These are phyloP conservation scores for Panonychus citri DNA, from an alignment of 1,140 invertebrate genomes.

Conservation along the genomic window DNA sequence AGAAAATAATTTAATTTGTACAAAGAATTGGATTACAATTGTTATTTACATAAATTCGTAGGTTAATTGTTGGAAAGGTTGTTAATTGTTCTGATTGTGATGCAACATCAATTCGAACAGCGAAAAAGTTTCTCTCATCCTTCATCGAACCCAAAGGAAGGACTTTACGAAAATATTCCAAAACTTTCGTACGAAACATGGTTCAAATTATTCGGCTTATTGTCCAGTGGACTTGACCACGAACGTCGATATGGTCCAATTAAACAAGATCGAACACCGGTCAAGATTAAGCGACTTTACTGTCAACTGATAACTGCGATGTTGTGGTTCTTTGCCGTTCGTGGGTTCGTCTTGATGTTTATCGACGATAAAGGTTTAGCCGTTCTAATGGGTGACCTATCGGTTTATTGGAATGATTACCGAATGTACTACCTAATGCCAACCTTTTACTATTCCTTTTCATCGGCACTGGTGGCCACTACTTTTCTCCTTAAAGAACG, in stretches of 20 bases:
- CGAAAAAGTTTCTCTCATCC: slow-evolving; percentile 2
- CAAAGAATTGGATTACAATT: neutral
- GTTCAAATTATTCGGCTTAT: slow-evolving; percentile 10
- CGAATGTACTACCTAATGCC: slow-evolving; percentile 14
- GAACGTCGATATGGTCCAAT: slow-evolving; percentile 7
- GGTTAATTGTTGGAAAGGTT: neutral
- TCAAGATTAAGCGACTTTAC: slow-evolving; percentile 9
- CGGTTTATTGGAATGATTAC: slow-evolving; percentile 12
- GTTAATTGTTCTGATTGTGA: neutral
- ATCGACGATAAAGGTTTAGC: slow-evolving; percentile 7
- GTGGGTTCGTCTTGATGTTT: slow-evolving; percentile 10
- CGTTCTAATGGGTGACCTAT: slow-evolving; percentile 7
- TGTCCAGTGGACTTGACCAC: slow-evolving; percentile 9
- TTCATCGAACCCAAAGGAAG: slow-evolving; percentile 1
- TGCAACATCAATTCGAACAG: slow-evolving; percentile 4
- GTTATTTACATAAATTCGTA: neutral
- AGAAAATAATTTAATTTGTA: neutral
- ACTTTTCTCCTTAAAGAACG: slow-evolving; percentile 11
- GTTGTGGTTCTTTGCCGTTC: slow-evolving; percentile 11
- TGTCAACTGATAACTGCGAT: slow-evolving; percentile 11
- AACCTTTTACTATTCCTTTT: slow-evolving; percentile 7
- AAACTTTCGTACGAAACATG: slow-evolving; percentile 8
- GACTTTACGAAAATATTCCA: slow-evolving; percentile 3
- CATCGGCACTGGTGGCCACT: slow-evolving; percentile 3
- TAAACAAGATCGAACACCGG: slow-evolving; percentile 5